Percentiles rank a stretch among this genome's conserved stretches.
phyloP scores from a whole-genome alignment of 2,113 vertebrate species.

The Calcarius ornatus region DNA sequence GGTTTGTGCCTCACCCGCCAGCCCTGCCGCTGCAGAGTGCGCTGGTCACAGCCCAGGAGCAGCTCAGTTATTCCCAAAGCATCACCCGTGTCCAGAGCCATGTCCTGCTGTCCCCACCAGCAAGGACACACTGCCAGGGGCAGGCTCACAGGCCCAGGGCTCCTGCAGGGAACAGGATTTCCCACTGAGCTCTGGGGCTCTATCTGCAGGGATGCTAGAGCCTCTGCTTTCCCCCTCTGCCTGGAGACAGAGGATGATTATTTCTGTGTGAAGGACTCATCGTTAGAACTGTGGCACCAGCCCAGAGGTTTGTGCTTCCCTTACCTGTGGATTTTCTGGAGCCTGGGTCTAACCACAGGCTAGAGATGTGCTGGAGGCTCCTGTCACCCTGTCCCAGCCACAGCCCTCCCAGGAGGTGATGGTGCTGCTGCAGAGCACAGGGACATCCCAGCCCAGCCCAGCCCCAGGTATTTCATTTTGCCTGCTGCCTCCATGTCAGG shows the following conservation, averaged over 20 bases:
- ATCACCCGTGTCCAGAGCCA: background rate
- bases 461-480: background rate
- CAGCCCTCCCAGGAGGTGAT: background rate
- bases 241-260: background rate
- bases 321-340: background rate
- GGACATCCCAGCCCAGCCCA: background rate
- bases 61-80: background rate
- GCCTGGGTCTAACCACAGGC: background rate
- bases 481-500: background rate
- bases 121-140: background rate
- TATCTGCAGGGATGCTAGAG: background rate
- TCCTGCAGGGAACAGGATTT: background rate
- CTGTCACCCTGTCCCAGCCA: background rate
- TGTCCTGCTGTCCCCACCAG: background rate
- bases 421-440: background rate
- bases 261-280: background rate
- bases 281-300: background rate
- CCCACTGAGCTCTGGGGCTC: background rate
- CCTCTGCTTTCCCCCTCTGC: background rate
- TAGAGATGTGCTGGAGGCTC: background rate
- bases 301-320: background rate
- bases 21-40: background rate
- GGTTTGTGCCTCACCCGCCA: constrained; percentile 43
- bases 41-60: background rate
- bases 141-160: background rate